Conservation (phyloP, 2,113 vertebrate genomes). For the Trogon surrucura region DNA sequence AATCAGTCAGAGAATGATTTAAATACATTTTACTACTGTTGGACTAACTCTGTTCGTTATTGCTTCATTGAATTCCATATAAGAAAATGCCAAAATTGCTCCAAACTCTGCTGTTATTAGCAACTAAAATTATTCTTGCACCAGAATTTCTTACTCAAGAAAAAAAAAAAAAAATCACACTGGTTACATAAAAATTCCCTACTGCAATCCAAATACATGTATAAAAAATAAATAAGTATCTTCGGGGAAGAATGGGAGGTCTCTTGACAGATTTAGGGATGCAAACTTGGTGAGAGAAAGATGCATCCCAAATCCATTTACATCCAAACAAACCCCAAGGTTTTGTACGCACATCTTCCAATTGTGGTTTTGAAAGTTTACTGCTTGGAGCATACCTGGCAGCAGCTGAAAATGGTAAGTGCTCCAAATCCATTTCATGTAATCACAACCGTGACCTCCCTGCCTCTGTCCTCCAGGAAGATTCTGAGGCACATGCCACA, state of each 20-base stretch:
- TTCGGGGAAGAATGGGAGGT: not conserved
- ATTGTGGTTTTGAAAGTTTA: slow-evolving; percentile 6
- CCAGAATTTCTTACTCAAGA: not conserved
- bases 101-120: not conserved
- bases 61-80: not conserved
- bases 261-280: not conserved
- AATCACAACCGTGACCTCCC: not conserved
- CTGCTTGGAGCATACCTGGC: not conserved
- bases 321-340: not conserved
- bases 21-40: not conserved
- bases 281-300: not conserved
- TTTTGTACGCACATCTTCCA: not conserved
- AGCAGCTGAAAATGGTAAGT: not conserved
- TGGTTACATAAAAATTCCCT: not conserved
- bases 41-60: not conserved
- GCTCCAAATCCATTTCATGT: slow-evolving; percentile 28
- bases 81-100: not conserved
- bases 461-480: not conserved
- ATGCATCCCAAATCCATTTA: slow-evolving; percentile 3
- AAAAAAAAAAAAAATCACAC: not conserved
- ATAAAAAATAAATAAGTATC: not conserved
- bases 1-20: slow-evolving; percentile 6
- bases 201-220: not conserved
- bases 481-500: not conserved
- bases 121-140: not conserved